These are phyloP conservation scores for Magallana gigas DNA, from an alignment of 1,140 invertebrate species.

Conservation along the genomic window DNA sequence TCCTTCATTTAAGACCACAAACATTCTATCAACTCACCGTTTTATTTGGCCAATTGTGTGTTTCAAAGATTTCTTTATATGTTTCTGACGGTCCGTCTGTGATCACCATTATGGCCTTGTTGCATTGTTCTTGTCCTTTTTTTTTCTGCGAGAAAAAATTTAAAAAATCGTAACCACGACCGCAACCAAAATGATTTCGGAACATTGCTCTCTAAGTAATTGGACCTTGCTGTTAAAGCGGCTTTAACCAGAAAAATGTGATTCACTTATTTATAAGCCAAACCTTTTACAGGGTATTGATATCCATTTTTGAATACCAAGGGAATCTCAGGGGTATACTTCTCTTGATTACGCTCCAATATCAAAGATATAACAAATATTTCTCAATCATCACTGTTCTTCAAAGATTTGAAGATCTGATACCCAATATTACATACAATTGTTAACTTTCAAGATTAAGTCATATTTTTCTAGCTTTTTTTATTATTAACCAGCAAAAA, in stretches of 20 bases:
- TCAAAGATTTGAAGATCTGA: too few species aligned
- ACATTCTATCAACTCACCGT: slow-evolving; percentile 52
- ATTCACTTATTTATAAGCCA: not conserved
- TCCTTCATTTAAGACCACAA: too few species aligned
- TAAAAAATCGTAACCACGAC: not conserved
- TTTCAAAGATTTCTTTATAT: slow-evolving; percentile 93
- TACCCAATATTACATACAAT: too few species aligned
- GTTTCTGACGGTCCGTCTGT: slow-evolving; percentile 98
- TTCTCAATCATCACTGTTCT: too few species aligned
- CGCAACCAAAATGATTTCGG: not conserved
- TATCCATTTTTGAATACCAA: too few species aligned
- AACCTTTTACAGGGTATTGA: too few species aligned
- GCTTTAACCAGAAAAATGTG: not conserved
- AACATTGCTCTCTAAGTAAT: not conserved
- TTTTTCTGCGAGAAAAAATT: slow-evolving; percentile 9
- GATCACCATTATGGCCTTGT: slow-evolving; percentile 98
- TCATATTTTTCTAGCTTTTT: too few species aligned
- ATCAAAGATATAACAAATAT: too few species aligned
- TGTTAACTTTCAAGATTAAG: too few species aligned
- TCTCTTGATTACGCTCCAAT: too few species aligned
- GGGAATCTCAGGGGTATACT: too few species aligned
- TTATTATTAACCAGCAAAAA: too few species aligned
- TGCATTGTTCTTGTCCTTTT: slow-evolving; percentile 85
- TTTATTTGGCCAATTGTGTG: slow-evolving; percentile 86
- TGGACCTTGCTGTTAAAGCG: not conserved